phyloP scores from a whole-genome alignment of 2,113 vertebrate species.

The Strigops habroptila region DNA sequence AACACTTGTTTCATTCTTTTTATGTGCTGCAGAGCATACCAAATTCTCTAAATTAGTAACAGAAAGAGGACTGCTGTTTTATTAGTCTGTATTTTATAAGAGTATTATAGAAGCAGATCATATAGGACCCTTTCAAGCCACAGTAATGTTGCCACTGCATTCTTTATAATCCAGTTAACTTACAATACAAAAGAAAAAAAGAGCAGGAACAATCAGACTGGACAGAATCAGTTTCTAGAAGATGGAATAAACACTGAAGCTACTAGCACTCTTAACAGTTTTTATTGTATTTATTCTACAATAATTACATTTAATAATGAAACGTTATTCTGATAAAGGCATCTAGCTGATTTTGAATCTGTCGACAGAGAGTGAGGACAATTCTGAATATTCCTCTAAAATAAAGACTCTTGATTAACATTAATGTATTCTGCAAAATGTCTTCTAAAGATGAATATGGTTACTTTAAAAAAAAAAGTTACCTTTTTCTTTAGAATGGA shows the following conservation, averaged over 20 bases:
- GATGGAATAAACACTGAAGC: neutral
- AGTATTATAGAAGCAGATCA: neutral
- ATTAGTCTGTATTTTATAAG: neutral
- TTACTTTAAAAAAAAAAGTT: neutral
- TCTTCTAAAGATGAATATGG: neutral
- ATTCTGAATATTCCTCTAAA: neutral
- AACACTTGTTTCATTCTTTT: neutral
- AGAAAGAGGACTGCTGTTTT: neutral
- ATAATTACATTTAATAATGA: neutral
- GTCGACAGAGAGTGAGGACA: neutral
- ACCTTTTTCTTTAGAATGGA: constrained; percentile 93
- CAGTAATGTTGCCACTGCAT: neutral
- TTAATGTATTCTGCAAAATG: neutral
- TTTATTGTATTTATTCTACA: neutral
- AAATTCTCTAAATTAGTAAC: neutral
- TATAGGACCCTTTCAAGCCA: neutral
- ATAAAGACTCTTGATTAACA: neutral
- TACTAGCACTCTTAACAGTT: neutral
- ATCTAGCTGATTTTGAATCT: neutral
- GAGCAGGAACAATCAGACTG: neutral
- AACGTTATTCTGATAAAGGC: neutral
- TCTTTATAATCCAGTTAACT: neutral
- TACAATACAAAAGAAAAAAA: neutral
- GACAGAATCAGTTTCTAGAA: neutral
- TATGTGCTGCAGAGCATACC: neutral